Percentiles rank a stretch among this genome's conserved stretches.
These are phyloP conservation scores for Oenanthe melanoleuca DNA, from an alignment of 2,113 vertebrate species.

Conservation along the genomic window DNA sequence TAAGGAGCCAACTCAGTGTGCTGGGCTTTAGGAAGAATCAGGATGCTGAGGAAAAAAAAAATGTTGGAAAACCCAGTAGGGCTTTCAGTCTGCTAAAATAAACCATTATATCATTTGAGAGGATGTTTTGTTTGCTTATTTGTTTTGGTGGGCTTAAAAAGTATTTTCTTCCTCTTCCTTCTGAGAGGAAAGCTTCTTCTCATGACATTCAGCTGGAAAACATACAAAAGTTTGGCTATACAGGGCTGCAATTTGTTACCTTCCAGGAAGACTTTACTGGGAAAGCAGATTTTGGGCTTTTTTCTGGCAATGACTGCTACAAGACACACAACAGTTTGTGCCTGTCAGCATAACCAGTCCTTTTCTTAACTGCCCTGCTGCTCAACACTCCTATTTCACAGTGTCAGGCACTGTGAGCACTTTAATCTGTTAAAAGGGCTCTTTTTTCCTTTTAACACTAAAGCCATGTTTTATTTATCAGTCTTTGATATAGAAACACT, in stretches of 20 bases:
- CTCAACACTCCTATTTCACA: constrained; percentile 59
- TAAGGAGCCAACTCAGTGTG: background rate
- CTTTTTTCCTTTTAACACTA: constrained; percentile 55
- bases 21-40: background rate
- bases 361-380: constrained; percentile 48
- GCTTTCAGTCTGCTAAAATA: background rate
- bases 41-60: background rate
- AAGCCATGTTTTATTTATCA: constrained; percentile 72
- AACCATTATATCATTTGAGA: background rate
- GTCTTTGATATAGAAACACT: constrained; percentile 62
- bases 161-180: background rate
- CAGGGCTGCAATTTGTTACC: background rate
- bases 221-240: background rate
- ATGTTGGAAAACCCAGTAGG: background rate
- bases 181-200: background rate
- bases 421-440: constrained; percentile 72
- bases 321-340: constrained; percentile 31
- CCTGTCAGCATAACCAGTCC: constrained; percentile 48
- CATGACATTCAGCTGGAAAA: background rate
- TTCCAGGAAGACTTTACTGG: background rate
- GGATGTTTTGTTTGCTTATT: background rate
- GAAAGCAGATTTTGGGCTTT: background rate
- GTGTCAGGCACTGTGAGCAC: constrained; percentile 62
- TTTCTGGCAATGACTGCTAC: background rate
- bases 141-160: background rate